phyloP scores from a whole-genome alignment of 2,888 invertebrate genomes.

The Ischnus inquisitorius region DNA sequence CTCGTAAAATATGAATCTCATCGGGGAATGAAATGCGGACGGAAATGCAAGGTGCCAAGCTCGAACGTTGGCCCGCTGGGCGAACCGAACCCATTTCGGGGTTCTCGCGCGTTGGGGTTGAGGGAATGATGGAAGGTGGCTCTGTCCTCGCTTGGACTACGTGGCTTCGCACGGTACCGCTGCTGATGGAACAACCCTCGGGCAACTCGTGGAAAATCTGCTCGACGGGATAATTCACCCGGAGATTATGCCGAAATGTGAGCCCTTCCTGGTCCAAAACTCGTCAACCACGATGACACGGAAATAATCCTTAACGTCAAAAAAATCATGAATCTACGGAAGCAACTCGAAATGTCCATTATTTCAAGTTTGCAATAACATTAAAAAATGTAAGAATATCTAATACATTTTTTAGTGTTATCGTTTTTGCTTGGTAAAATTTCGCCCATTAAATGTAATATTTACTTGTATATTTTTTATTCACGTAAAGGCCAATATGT shows the following conservation, averaged over 20 bases:
- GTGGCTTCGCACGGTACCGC: not conserved
- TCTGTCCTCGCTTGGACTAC: constrained; percentile 45
- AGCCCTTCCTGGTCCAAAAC: constrained; percentile 29
- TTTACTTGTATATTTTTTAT: no score
- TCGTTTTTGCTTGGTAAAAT: no score
- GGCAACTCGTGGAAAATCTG: constrained; percentile 64
- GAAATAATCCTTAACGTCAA: constrained; percentile 35
- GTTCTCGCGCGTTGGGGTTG: constrained; percentile 53
- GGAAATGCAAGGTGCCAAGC: constrained; percentile 37
- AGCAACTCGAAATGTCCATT: not conserved
- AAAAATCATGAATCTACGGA: not conserved
- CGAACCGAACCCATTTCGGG: constrained; percentile 57
- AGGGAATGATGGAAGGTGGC: constrained; percentile 57
- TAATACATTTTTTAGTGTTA: not conserved
- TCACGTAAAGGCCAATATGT: no score
- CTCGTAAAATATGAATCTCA: constrained; percentile 69
- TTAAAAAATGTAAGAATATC: no score
- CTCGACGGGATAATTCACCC: constrained; percentile 60
- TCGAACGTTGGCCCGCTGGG: constrained; percentile 35
- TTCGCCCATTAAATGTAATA: no score
- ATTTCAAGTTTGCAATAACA: not conserved
- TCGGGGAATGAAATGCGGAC: constrained; percentile 60
- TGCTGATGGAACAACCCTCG: constrained; percentile 49
- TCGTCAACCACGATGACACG: constrained; percentile 36
- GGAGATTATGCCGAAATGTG: constrained; percentile 30